A percentile compares a stretch with the other conserved stretches of the same genome.
Conservation (phyloP, 2,113 vertebrate genomes). For the Prionailurus bengalensis region DNA sequence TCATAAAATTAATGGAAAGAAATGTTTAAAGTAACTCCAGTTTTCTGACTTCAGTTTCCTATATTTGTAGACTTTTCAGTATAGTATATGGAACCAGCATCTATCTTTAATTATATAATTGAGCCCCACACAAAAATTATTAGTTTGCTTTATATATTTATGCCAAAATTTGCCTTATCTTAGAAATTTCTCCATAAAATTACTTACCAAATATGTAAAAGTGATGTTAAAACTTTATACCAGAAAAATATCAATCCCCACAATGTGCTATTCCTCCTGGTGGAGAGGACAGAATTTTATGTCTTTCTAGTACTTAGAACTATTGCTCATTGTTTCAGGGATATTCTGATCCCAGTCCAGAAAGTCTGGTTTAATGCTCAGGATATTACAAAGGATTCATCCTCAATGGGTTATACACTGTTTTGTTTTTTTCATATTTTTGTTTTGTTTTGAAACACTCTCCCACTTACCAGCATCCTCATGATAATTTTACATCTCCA, state of each 20-base stretch:
- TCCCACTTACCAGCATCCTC: not conserved
- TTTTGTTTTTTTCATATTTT: not conserved
- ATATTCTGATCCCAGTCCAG: not conserved
- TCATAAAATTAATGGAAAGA: conserved; percentile 49
- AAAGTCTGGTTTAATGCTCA: not conserved
- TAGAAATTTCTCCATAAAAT: conserved; percentile 31
- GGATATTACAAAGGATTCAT: not conserved
- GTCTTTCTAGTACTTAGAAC: not conserved
- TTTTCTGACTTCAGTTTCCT: conserved; percentile 47
- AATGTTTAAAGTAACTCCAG: conserved; percentile 53
- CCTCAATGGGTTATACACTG: not conserved
- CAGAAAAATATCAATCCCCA: conserved; percentile 1
- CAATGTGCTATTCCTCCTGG: not conserved
- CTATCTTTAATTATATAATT: conserved; percentile 57
- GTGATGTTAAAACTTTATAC: not conserved
- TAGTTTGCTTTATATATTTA: not conserved
- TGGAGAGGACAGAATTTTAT: not conserved
- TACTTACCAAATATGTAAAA: not conserved
- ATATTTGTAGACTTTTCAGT: conserved; percentile 50
- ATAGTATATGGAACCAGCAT: conserved; percentile 14
- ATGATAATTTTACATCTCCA: conserved; percentile 32
- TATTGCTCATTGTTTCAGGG: not conserved
- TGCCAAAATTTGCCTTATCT: not conserved
- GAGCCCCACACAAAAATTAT: conserved; percentile 7
- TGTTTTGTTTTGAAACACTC: not conserved